phyloP scores from a whole-genome alignment of 2,888 invertebrate genomes.

The Herminia tarsipennalis region DNA sequence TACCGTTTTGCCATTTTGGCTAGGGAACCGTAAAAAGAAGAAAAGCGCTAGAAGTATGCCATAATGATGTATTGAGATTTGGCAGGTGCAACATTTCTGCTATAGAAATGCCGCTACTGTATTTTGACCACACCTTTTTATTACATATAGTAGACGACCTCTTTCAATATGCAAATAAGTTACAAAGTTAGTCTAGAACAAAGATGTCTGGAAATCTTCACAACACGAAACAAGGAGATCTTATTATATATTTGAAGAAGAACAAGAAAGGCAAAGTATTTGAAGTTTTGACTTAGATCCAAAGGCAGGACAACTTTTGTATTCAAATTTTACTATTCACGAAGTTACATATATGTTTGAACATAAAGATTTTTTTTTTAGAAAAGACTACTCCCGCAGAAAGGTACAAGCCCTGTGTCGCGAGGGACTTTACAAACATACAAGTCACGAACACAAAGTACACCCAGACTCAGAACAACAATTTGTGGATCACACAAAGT shows the following conservation, averaged over 20 bases:
- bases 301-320: not conserved
- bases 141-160: conserved; percentile 18
- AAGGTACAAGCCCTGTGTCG: no score
- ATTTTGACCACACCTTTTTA: conserved; percentile 28
- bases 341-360: no score
- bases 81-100: no score
- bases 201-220: not conserved
- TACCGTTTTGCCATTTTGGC: no score
- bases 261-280: conserved; percentile 1
- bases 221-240: not conserved
- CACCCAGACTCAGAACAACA: not conserved
- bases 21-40: no score
- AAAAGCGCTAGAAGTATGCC: no score
- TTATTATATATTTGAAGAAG: not conserved
- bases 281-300: not conserved
- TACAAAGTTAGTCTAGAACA: not conserved
- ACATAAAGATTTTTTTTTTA: no score
- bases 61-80: no score
- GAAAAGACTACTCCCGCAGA: no score
- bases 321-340: not conserved
- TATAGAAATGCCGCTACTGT: no score
- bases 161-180: not conserved
- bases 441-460: no score
- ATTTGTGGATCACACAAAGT: not conserved
- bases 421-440: no score